Evolutionary conservation across 2,888 invertebrate genomes (phyloP), one percentile per base, ranked within the genome.

Genomic region (Myopa testacea): DNA sequence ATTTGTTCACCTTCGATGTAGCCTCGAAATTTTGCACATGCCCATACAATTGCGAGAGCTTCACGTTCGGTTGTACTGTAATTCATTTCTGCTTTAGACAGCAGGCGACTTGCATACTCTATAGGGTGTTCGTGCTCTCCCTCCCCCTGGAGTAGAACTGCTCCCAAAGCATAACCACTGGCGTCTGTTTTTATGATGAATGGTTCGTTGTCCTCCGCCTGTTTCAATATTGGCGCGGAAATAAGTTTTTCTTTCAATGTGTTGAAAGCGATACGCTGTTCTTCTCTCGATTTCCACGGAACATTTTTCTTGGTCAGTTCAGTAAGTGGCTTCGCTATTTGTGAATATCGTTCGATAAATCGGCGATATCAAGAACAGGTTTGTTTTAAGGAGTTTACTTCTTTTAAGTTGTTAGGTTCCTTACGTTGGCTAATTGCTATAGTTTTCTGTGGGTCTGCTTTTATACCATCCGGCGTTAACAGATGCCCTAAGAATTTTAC

Each of bases 51-150:
- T 85, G 14, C 80, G 6, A 87, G 78, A 0, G 84, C 85, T 82
- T 90, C 90, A 16, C 87, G 82, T 77, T 90, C 90, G 0, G 88
- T 89, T 0, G 88, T 87, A 0, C 85, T 81, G 67, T 90, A 90
- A 19, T 88, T 89, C 0, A 79, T 75, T 81, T 90, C 89, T 6
- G 86, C 83, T 7, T 73, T 4, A 0, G 76, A 82, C 19, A 85
- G 62, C 0, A 85, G 71, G n/a, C 85, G 78, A 65, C 84, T 84
- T 6, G 83, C 83, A 63, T 84, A 87, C 80, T 78, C 80, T 77
- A 45, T 81, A 45, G 81, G 82, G 40, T 81, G 80, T 72, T 85
- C 83, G 16, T 81, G 38, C 76, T 75, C 83, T n/a, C 75, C 72
- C 78, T 79, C 60, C 75, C 77, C 62, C 76, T 78, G 79, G 8